These are phyloP conservation scores for Lepus americanus DNA, from an alignment of 2,113 vertebrate genomes.

Conservation along the genomic window DNA sequence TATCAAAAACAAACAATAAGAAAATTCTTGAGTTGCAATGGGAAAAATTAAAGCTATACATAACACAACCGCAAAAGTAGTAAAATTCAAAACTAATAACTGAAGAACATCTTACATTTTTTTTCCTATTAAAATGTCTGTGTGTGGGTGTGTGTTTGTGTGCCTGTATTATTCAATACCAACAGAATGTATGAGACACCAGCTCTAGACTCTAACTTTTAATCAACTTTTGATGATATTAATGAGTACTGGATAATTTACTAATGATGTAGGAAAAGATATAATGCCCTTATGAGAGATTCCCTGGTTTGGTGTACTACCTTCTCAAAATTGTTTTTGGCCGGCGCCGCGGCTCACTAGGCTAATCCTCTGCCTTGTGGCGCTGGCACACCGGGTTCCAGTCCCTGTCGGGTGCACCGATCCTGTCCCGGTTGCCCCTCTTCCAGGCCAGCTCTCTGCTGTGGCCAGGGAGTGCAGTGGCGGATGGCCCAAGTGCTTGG, in stretches of 20 bases:
- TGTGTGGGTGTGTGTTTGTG: neutral
- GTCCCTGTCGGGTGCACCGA: no score
- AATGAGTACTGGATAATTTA: neutral
- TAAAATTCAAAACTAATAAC: neutral
- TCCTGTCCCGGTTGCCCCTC: no score
- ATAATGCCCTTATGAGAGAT: neutral
- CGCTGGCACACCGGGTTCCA: no score
- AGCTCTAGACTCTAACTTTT: neutral
- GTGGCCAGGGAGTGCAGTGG: no score
- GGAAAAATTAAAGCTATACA: conserved; percentile 37
- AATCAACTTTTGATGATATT: neutral
- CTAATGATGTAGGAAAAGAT: neutral
- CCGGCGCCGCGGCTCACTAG: no score
- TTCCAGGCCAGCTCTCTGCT: no score
- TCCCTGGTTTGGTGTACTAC: neutral
- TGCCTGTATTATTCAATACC: neutral
- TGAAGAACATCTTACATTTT: neutral
- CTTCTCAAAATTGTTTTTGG: conserved; percentile 35
- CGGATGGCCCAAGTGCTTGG: no score
- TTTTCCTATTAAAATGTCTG: neutral
- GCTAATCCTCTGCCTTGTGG: no score
- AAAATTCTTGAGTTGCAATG: neutral
- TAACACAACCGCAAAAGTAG: neutral
- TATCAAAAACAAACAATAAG: neutral
- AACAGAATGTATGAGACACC: neutral